Conservation (phyloP, 2,797 vertebrate species). For the Gila robusta region DNA sequence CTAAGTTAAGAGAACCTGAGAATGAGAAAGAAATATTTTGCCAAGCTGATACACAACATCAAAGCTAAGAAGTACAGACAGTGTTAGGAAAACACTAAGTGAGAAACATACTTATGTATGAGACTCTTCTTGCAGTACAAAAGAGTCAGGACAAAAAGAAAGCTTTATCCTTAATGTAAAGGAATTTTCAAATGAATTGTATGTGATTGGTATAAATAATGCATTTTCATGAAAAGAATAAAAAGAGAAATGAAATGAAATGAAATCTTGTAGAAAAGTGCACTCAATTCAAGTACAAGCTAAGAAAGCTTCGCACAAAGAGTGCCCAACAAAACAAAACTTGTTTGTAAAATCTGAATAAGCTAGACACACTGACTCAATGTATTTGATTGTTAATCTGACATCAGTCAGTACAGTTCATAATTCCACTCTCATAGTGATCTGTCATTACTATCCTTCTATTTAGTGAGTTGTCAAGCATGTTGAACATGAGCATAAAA, state of each 20-base stretch:
- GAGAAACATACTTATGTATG: constrained; percentile 7
- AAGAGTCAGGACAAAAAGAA: not conserved
- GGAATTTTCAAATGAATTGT: too few species aligned
- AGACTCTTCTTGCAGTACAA: not conserved
- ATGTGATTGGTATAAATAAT: too few species aligned
- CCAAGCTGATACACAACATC: not conserved
- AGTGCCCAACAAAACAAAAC: not conserved
- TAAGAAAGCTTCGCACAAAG: not conserved
- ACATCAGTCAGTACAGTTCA: not conserved
- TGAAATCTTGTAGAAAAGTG: not conserved
- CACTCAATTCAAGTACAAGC: not conserved
- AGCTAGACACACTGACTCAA: not conserved
- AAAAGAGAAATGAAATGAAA: too few species aligned
- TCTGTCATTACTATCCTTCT: not conserved
- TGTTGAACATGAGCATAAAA: not conserved
- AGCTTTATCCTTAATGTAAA: too few species aligned
- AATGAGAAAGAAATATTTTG: constrained; percentile 1
- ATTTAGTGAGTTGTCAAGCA: not conserved
- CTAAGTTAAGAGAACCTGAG: not conserved
- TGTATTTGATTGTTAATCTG: not conserved
- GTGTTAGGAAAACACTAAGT: not conserved
- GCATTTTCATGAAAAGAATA: too few species aligned
- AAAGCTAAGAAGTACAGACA: not conserved
- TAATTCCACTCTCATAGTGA: not conserved
- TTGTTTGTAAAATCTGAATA: not conserved